A percentile compares a stretch with the other conserved stretches of the same genome.
These are phyloP conservation scores for Caerostris extrusa DNA, from an alignment of 1,140 invertebrate genomes.

Conservation along the genomic window DNA sequence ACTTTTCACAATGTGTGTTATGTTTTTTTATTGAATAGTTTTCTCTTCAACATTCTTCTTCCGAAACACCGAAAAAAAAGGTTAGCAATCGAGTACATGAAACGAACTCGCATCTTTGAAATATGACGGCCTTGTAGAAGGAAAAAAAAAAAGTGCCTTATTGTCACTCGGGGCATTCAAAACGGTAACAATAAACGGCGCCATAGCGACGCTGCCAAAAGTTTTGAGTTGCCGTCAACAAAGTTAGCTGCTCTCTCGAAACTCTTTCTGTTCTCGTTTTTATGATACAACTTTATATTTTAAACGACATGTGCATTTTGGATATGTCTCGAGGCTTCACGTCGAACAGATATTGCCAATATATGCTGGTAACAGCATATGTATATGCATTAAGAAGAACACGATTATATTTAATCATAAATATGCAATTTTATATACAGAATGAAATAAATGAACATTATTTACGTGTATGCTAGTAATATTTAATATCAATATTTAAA, in stretches of 20 bases:
- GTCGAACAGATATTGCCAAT: no score
- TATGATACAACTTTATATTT: background rate
- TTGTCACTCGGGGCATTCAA: slow-evolving; percentile 36
- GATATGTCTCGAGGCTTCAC: background rate
- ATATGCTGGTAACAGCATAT: no score
- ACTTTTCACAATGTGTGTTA: background rate
- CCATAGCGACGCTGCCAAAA: slow-evolving; percentile 19
- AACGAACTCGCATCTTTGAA: slow-evolving; percentile 16
- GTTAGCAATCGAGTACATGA: background rate
- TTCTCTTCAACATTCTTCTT: background rate
- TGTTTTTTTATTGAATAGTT: background rate
- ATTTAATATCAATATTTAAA: no score
- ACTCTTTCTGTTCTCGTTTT: background rate
- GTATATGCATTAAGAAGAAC: no score
- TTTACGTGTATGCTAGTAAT: no score
- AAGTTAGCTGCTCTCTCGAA: background rate
- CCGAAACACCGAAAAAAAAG: background rate
- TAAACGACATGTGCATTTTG: background rate
- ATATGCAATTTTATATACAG: no score
- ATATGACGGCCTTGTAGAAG: background rate
- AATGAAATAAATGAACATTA: no score
- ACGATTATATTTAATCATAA: no score
- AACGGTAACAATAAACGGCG: slow-evolving; percentile 10
- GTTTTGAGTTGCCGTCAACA: slow-evolving; percentile 13
- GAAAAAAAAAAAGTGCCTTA: background rate